A percentile compares a stretch with the other conserved stretches of the same genome.
phyloP scores from a whole-genome alignment of 2,113 vertebrate genomes.

The Pedetes capensis region DNA sequence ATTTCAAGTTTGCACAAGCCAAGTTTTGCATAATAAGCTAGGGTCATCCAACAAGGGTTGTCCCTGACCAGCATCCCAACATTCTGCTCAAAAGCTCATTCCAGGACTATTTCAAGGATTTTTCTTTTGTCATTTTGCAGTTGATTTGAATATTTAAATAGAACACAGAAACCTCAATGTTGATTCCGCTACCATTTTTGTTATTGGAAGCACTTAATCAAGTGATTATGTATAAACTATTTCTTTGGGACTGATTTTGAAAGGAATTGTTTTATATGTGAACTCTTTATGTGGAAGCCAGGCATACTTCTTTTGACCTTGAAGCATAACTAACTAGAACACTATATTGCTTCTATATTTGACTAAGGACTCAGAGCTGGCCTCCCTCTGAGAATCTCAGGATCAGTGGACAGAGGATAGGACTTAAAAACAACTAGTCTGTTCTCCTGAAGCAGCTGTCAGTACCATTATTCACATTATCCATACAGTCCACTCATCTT shows the following conservation, averaged over 20 bases:
- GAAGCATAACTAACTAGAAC: not conserved
- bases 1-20: not conserved
- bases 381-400: not conserved
- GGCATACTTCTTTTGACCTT: not conserved
- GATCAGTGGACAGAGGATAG: not conserved
- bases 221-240: not conserved
- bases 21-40: not conserved
- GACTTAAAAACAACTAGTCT: not conserved
- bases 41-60: not conserved
- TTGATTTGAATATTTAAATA: not conserved
- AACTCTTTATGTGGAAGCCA: not conserved
- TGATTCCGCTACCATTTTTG: not conserved
- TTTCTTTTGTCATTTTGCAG: not conserved
- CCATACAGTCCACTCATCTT: not conserved
- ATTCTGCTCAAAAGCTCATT: not conserved
- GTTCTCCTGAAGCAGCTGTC: not conserved
- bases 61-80: not conserved
- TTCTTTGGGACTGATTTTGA: not conserved
- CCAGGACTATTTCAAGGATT: not conserved
- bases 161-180: not conserved
- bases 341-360: not conserved
- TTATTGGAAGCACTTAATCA: slow-evolving; percentile 24
- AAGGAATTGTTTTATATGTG: not conserved
- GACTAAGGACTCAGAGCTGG: not conserved
- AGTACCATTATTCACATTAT: not conserved